Evolutionary conservation across 2,888 invertebrate genomes (phyloP), one percentile per base, ranked within the genome.

Genomic region (Dolomedes plantarius): DNA sequence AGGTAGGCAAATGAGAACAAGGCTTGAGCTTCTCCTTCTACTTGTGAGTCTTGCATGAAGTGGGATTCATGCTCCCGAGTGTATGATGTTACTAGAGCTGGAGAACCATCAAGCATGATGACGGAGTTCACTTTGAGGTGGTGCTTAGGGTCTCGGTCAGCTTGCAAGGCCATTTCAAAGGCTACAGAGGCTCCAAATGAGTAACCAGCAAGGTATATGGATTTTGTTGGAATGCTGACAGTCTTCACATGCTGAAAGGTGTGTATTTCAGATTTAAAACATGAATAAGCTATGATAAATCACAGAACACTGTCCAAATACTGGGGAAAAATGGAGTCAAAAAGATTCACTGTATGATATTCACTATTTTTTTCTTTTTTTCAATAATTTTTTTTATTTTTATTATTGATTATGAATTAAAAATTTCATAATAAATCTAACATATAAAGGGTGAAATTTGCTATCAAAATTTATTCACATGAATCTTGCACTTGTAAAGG

Each of bases 111-210:
- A 89, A 99, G 93, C 89, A 98, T 93, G 89, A 96, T 94, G 46
- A 97, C 92, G 68, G 93, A 93, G 36, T 96, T 89, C 1, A 87
- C 69, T 39, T 29, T 50, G 16, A 69, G 76, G 46, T 76, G 50
- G 6, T 56, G 28, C 13, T 69, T 56, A 28, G 71, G 75, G 13
- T 69, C 36, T 9, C 50, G 73, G 9, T 86, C 80, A 41, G 86
- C 80, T 36, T 86, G 86, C 9, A 95, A 92, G 31, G 96, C 96
- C 95, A 99, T 98, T 93, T 98, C 98, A 91, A 97, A 96, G 23
- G 97, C 98, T 41, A 99, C 95, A 89, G 95, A 94, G 62, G 97
- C 96, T 88, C 99, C 99, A 92, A 96, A 98, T 0, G 98, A 99
- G 92, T 99, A 99, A 0, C 98, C 99, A 65, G 96, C 94, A 88